Conservation (phyloP, 1,140 invertebrate genomes). For the Mya arenaria region DNA sequence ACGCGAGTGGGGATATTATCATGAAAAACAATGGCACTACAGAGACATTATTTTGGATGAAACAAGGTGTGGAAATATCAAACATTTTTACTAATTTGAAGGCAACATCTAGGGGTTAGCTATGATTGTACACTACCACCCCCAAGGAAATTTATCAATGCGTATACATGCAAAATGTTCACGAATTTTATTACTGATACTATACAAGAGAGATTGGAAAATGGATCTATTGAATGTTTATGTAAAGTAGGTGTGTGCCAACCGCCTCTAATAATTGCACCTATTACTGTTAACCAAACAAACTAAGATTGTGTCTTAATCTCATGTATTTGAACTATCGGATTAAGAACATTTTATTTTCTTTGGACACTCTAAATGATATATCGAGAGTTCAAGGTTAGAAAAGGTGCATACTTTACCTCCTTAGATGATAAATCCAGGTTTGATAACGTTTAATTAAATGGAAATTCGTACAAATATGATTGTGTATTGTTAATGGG, state of each 20-base stretch:
- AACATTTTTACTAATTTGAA: background rate
- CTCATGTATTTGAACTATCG: background rate
- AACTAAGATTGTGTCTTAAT: conserved; percentile 16
- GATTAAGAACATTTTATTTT: conserved; percentile 2
- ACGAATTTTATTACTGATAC: background rate
- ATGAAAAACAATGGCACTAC: background rate
- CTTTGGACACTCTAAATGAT: conserved; percentile 7
- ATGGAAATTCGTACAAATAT: background rate
- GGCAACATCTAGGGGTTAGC: background rate
- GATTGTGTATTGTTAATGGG: background rate
- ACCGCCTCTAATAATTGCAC: background rate
- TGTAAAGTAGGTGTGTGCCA: background rate
- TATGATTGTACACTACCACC: background rate
- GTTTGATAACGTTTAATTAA: background rate
- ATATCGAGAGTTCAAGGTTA: background rate
- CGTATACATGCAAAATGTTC: background rate
- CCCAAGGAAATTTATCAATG: background rate
- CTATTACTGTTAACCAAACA: background rate
- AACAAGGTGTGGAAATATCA: background rate
- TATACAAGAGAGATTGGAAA: background rate
- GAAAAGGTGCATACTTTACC: background rate
- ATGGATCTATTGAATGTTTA: background rate
- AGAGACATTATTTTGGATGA: background rate
- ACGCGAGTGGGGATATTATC: background rate
- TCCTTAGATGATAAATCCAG: conserved; percentile 18